Conservation (phyloP, 2,113 vertebrate genomes). For the Pteronura brasiliensis region DNA sequence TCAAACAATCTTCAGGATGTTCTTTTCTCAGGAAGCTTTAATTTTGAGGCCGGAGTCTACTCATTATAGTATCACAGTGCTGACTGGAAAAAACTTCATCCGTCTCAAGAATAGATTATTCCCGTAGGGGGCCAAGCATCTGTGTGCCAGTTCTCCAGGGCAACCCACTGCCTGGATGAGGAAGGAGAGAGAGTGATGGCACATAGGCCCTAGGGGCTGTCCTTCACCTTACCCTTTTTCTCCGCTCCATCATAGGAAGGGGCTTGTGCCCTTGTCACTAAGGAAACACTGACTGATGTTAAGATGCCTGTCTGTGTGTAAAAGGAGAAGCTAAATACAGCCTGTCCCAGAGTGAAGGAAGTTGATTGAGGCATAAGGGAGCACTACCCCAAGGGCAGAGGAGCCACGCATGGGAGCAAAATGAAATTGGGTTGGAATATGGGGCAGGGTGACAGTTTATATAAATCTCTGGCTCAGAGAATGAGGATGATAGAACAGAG, state of each 20-base stretch:
- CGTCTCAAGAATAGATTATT: constrained; percentile 1
- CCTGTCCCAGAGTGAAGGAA: not conserved
- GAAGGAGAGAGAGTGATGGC: not conserved
- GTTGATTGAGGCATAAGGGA: not conserved
- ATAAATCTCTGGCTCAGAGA: not conserved
- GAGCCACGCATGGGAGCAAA: not conserved
- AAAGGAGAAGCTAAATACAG: not conserved
- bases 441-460: not conserved
- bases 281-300: not conserved
- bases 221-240: not conserved
- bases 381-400: not conserved
- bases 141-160: not conserved
- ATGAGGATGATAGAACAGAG: not conserved
- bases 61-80: not conserved
- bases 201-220: not conserved
- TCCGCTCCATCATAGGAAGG: not conserved
- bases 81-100: not conserved
- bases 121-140: not conserved
- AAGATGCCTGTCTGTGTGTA: not conserved
- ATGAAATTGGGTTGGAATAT: not conserved
- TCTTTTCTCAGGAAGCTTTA: constrained; percentile 48
- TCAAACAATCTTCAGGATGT: constrained; percentile 49
- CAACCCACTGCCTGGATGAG: not conserved
- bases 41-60: constrained; percentile 18
- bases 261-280: not conserved